phyloP scores from a whole-genome alignment of 1,140 invertebrate species.

The Neodiprion pinetum region DNA sequence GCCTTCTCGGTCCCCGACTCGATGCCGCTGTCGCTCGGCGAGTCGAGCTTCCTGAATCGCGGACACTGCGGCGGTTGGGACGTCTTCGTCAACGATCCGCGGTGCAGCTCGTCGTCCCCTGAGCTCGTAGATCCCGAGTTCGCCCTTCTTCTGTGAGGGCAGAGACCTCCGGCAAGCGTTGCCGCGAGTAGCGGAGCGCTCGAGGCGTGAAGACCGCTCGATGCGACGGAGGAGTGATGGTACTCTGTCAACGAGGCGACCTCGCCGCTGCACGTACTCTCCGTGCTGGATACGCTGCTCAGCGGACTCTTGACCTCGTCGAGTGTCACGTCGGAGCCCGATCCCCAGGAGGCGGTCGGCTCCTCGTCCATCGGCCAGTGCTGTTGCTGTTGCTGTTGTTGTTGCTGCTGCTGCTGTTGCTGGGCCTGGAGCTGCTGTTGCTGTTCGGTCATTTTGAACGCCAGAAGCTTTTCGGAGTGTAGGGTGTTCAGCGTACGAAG shows the following conservation, averaged over 20 bases:
- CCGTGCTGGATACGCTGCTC: constrained; percentile 85
- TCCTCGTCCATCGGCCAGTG: constrained; percentile 61
- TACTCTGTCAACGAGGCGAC: constrained; percentile 70
- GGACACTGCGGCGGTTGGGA: constrained; percentile 62
- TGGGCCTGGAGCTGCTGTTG: constrained; percentile 77
- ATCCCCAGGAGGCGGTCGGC: constrained; percentile 68
- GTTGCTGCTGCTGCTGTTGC: constrained; percentile 42
- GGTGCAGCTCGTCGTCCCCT: constrained; percentile 78
- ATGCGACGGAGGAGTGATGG: constrained; percentile 52
- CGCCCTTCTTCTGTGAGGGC: constrained; percentile 74
- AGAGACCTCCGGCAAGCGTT: constrained; percentile 73
- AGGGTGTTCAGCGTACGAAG: constrained; percentile 93
- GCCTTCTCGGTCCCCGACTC: constrained; percentile 89
- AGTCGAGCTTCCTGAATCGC: constrained; percentile 83
- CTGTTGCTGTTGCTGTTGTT: constrained; percentile 67
- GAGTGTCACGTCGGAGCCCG: constrained; percentile 71
- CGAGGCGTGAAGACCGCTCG: constrained; percentile 60
- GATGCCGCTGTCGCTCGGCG: constrained; percentile 90
- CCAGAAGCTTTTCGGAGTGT: constrained; percentile 94
- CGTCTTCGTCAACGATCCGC: constrained; percentile 66
- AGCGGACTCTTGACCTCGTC: constrained; percentile 84
- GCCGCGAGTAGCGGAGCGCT: constrained; percentile 78
- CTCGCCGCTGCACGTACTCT: constrained; percentile 74
- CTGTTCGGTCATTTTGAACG: constrained; percentile 90
- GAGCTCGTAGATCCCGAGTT: constrained; percentile 78